A percentile compares a stretch with the other conserved stretches of the same genome.
phyloP scores from a whole-genome alignment of 2,888 invertebrate genomes.

The Eupithecia tripunctaria region DNA sequence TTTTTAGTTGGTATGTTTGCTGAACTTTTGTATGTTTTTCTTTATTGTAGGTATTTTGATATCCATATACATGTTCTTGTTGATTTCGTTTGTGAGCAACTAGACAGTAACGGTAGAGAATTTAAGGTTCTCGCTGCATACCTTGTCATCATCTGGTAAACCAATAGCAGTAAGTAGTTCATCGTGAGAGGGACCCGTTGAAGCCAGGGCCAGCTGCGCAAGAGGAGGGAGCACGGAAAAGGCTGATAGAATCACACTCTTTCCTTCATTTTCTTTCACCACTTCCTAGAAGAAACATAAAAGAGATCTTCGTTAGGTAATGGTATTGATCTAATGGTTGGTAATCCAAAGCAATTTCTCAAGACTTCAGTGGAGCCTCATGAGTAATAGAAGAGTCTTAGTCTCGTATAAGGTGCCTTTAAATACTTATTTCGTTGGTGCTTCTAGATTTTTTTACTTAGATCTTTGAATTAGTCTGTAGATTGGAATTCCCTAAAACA shows the following conservation, averaged over 20 bases:
- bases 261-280: slow-evolving; percentile 35
- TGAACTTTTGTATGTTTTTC: no score
- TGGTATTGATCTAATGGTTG: no score
- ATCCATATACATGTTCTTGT: no score
- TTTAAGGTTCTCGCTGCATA: slow-evolving; percentile 43
- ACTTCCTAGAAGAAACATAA: slow-evolving; percentile 41
- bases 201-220: slow-evolving; percentile 66
- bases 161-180: slow-evolving; percentile 65
- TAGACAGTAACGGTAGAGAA: neutral
- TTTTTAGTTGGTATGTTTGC: no score
- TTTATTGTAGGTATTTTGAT: no score
- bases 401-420: no score
- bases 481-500: neutral
- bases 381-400: no score
- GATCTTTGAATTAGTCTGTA: neutral
- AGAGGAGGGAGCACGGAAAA: slow-evolving; percentile 75
- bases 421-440: neutral
- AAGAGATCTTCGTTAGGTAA: neutral
- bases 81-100: neutral
- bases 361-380: neutral
- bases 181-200: slow-evolving; percentile 67
- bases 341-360: neutral
- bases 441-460: neutral
- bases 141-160: slow-evolving; percentile 62
- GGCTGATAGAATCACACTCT: slow-evolving; percentile 76